Percentiles rank a stretch among this genome's conserved stretches.
Conservation (phyloP, 2,113 vertebrate genomes). For the Camarhynchus parvulus region DNA sequence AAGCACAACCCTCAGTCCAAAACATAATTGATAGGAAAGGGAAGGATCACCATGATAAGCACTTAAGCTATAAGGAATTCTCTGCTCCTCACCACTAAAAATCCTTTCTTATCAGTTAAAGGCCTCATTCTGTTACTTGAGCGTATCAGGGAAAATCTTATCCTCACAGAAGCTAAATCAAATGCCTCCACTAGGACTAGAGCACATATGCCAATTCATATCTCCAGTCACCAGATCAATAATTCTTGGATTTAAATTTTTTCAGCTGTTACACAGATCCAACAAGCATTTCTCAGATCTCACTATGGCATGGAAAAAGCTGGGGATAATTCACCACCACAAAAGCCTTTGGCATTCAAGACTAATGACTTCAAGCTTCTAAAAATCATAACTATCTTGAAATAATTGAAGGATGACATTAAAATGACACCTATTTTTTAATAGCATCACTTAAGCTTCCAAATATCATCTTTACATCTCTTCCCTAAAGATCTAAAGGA, state of each 20-base stretch:
- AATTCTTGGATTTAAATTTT: neutral
- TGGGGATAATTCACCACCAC: neutral
- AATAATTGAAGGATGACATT: neutral
- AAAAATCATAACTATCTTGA: neutral
- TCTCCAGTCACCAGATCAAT: neutral
- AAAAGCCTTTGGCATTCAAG: neutral
- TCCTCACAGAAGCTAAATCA: neutral
- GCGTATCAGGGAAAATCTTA: neutral
- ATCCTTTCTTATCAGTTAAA: neutral
- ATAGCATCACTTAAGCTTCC: neutral
- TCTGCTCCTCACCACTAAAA: neutral
- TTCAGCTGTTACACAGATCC: neutral
- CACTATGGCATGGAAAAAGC: neutral
- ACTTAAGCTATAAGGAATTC: neutral
- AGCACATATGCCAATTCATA: neutral
- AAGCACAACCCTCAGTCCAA: neutral
- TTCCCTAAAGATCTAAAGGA: neutral
- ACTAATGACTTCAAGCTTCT: neutral
- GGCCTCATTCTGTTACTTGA: neutral
- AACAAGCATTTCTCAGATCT: neutral
- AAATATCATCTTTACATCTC: neutral
- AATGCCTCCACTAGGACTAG: neutral
- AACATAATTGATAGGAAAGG: neutral
- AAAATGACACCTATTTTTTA: neutral
- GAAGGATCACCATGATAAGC: neutral